phyloP scores from a whole-genome alignment of 2,797 vertebrate genomes.

The Cryptoprocta ferox region DNA sequence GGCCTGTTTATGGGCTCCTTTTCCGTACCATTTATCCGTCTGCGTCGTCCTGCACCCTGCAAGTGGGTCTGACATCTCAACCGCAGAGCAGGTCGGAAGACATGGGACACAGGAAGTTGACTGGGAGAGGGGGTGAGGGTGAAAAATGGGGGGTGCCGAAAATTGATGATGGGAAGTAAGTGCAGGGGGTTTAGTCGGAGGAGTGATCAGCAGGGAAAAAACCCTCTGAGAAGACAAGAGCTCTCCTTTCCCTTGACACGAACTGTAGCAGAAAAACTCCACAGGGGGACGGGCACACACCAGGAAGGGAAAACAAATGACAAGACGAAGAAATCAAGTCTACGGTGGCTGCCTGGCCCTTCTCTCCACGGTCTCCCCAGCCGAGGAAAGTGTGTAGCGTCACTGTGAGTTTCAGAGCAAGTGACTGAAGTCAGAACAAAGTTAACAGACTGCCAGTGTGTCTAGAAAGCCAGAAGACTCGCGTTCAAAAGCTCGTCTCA shows the following conservation, averaged over 20 bases:
- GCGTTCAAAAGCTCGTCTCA: background rate
- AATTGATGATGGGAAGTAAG: background rate
- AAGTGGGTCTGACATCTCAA: background rate
- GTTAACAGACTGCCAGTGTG: background rate
- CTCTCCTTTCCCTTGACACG: background rate
- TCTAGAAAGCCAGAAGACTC: background rate
- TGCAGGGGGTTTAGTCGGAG: background rate
- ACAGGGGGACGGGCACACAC: background rate
- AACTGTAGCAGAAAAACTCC: background rate
- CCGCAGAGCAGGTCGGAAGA: background rate
- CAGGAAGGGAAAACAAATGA: background rate
- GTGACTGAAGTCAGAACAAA: background rate
- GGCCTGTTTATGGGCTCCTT: background rate
- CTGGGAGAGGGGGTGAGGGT: background rate
- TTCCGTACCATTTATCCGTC: background rate
- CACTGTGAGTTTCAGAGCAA: background rate
- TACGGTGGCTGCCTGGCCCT: background rate
- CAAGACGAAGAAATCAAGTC: background rate
- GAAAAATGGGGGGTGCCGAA: background rate
- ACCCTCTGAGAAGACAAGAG: background rate
- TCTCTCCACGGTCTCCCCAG: fast-evolving
- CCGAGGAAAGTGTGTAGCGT: fast-evolving
- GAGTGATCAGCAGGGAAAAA: background rate
- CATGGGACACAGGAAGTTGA: background rate
- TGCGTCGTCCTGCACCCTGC: background rate